Base-by-base conservation (phyloP, 64 coral and sea anemone species). In the Stichodactyla mertensii region DNA sequence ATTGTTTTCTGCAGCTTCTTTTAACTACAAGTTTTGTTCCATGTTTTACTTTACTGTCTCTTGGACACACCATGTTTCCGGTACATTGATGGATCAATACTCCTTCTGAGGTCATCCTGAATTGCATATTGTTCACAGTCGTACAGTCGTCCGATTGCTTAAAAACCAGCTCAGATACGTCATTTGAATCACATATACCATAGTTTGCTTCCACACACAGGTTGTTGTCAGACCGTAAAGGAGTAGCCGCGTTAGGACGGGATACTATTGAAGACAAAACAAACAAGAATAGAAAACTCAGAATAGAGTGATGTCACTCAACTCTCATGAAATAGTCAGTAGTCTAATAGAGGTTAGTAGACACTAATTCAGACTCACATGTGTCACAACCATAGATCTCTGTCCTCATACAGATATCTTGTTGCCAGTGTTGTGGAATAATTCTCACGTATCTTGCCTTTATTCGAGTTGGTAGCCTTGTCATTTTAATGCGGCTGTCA, bases 331-430 rank as follows among this genome's bases (percentile, higher is more conserved):
- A 27, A 27, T 71, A 71, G 18, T 16, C 26, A 20, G 7, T 71
- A 8, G 67, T 0, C 6, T 71, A 71, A 22, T 22, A 8, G 20
- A 71, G 7, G 18, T 45, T 45, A 71, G 24, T 27, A 22, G 18
- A 22, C 18, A 20, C 67, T 16, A 71, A 45, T 45, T 27, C 18
- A 71, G 18, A 27, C 19, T 81, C 7, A 52, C 53, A 45, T 81
- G 24, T 9, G 12, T 74, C 24, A 80, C 89, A 91, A 4, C 89
- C 89, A 86, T 79, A 85, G 5, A 91, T 26, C 18, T 91, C 89
- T 22, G 85, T 70, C 16, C 60, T 91, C n/a, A 84, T 81, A 51
- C 89, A 91, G 10, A 91, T 57, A 54, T 52, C 82, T 22, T 77
- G 64, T 27, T 86, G 31, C 89, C 89, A 91, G 45, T 80, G 51